phyloP scores from a whole-genome alignment of 2,797 vertebrate species.

The Garrulus glandarius region DNA sequence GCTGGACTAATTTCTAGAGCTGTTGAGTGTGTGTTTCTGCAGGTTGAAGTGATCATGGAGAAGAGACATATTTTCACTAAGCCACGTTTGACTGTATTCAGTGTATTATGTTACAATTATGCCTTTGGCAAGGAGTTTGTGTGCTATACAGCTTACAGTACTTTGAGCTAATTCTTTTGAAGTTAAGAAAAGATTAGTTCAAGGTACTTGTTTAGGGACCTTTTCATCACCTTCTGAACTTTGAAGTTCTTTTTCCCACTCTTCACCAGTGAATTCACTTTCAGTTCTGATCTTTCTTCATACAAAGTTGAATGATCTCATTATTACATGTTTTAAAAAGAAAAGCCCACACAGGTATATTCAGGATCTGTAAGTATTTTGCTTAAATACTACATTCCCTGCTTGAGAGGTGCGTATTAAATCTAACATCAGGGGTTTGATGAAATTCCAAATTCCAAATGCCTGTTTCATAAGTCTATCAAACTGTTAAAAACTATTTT shows the following conservation, averaged over 20 bases:
- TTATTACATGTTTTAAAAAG: neutral
- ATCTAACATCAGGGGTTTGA: neutral
- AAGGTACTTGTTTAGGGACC: neutral
- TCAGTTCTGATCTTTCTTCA: neutral
- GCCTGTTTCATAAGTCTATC: neutral
- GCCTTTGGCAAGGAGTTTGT: neutral
- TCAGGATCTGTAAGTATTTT: neutral
- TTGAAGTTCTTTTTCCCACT: neutral
- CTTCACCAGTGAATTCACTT: neutral
- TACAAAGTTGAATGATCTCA: neutral
- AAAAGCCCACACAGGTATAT: neutral
- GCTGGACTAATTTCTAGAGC: neutral
- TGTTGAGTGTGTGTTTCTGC: neutral
- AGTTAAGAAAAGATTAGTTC: neutral
- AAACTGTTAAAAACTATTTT: neutral
- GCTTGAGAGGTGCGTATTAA: neutral
- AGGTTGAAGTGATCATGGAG: neutral
- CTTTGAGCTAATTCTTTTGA: neutral
- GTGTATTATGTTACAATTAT: neutral
- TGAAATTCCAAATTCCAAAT: neutral
- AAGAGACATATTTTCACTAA: neutral
- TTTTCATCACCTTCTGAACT: neutral
- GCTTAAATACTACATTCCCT: neutral
- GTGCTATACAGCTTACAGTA: no score
- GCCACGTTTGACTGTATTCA: neutral